phyloP scores from a whole-genome alignment of 2,113 vertebrate genomes.

The Tiliqua scincoides region DNA sequence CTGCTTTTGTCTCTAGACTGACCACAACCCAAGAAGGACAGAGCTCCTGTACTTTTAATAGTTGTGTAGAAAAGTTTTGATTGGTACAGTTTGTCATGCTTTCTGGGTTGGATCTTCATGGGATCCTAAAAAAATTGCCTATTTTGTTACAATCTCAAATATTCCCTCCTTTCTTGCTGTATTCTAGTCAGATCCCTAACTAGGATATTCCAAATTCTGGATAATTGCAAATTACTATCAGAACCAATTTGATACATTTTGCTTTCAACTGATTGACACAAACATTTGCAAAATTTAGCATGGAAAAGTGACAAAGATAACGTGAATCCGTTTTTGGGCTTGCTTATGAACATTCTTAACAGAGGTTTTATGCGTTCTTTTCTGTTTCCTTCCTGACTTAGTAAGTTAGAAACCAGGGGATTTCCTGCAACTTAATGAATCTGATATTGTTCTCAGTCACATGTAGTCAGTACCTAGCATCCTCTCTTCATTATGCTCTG shows the following conservation, averaged over 20 bases:
- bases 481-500: neutral
- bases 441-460: slow-evolving; percentile 3
- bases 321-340: slow-evolving; percentile 9
- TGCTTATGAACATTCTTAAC: slow-evolving; percentile 20
- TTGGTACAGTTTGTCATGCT: neutral
- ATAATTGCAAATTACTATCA: neutral
- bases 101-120: neutral
- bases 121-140: neutral
- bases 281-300: too few species aligned
- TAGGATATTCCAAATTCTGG: neutral
- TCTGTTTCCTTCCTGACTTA: slow-evolving; percentile 51
- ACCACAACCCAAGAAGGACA: neutral
- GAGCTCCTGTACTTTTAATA: neutral
- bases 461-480: neutral
- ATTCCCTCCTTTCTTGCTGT: neutral
- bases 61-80: neutral
- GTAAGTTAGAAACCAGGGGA: slow-evolving; percentile 28
- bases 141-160: neutral
- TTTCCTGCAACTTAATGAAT: slow-evolving; percentile 47
- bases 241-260: neutral
- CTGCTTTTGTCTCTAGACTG: neutral
- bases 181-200: neutral
- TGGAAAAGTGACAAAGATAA: too few species aligned
- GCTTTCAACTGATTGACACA: too few species aligned
- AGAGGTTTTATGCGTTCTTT: slow-evolving; percentile 19